Base-by-base conservation (phyloP, 2,888 invertebrate genomes). In the Andricus curvator region DNA sequence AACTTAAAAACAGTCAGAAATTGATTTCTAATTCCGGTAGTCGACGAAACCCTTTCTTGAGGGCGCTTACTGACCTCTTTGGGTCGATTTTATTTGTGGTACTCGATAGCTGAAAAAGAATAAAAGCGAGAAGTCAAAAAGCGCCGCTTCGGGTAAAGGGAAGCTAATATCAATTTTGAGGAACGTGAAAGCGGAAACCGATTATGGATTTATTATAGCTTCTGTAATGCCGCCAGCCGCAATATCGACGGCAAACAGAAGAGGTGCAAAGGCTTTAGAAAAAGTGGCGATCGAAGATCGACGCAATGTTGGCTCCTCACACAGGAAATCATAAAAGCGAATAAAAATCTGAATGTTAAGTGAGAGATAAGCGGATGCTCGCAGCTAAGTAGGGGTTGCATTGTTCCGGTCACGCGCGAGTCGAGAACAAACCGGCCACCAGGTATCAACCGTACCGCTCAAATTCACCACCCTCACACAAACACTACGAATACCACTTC, bases 381-480 rank as follows among this genome's bases (percentile, higher is more conserved):
- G 82, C 81, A 85, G 84, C 84, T 90, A 90, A 91, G 89, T 87
- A 90, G 88, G 87, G 86, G 81, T 85, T 80, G 86, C 82, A 91
- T 92, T 92, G 89, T 90, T 85, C 83, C 78, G 85, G 91, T 92
- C 92, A 92, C 91, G 91, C 87, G 84, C 91, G 33, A 85, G 81
- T 86, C 83, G 78, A 78, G 86, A 85, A 82, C 84, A 86, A 87
- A 86, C 84, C 79, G 81, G 77, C 81, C 85, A 87, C 83, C 85
- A 85, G 86, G 84, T 88, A 85, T 83, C 82, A 66, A 25, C 25
- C 25, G 74, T 15, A 25, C 25, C 25, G 56, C n/a, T 74, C 56
- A 48, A 70, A 51, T 29, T 51, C 48, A 62, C 25, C 62, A 56
- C 62, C 62, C 62, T 15, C 13, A 62, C 25, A 25, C 22, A 62